phyloP scores from a whole-genome alignment of 2,113 vertebrate species.

The Sinocyclocheilus anophthalmus region DNA sequence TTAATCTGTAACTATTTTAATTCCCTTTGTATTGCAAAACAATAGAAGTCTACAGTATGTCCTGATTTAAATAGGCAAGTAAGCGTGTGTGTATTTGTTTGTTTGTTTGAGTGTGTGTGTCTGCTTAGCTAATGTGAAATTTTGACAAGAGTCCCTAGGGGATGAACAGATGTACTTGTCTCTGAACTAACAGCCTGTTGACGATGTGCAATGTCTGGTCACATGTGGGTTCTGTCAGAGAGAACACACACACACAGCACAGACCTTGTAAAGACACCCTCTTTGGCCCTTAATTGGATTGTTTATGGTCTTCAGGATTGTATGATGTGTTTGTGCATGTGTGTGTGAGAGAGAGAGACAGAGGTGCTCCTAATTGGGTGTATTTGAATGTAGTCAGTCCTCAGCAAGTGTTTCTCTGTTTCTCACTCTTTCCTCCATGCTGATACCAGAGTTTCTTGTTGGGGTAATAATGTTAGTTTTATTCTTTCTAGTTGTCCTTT shows the following conservation, averaged over 20 bases:
- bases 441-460: not conserved
- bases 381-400: conserved; percentile 4
- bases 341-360: not conserved
- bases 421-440: not conserved
- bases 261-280: conserved; percentile 27
- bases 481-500: not conserved
- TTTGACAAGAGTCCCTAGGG: conserved; percentile 50
- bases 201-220: conserved; percentile 36
- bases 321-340: not conserved
- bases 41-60: not conserved
- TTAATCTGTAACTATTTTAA: not conserved
- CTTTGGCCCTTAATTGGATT: conserved; percentile 28
- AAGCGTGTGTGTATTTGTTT: conserved; percentile 33
- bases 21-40: not conserved
- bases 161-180: conserved; percentile 58
- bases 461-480: not conserved
- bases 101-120: conserved; percentile 15
- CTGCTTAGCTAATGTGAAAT: conserved; percentile 40
- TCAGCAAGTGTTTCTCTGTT: conserved; percentile 7
- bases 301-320: not conserved
- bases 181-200: conserved; percentile 51
- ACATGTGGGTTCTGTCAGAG: conserved; percentile 44
- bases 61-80: not conserved
- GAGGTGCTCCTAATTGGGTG: conserved; percentile 47
- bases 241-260: conserved; percentile 35